Conservation (phyloP, 2,113 vertebrate species). For the Alexandromys fortis region DNA sequence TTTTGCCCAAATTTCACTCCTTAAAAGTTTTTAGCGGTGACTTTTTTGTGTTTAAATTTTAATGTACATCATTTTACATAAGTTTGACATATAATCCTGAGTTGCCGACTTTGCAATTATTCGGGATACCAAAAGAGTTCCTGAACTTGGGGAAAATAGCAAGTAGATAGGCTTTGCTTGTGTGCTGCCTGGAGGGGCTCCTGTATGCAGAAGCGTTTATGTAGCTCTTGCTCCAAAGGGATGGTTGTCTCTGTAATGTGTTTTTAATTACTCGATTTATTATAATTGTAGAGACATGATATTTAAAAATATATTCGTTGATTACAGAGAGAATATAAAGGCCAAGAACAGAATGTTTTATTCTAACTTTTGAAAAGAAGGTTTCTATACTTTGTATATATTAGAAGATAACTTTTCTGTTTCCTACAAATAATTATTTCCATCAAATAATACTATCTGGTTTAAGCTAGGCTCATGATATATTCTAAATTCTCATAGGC, state of each 20-base stretch:
- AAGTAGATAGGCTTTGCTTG: background rate
- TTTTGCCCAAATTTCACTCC: constrained; percentile 19
- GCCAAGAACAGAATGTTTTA: background rate
- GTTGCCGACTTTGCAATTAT: background rate
- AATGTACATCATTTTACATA: constrained; percentile 18
- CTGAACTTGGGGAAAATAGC: background rate
- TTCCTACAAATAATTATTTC: background rate
- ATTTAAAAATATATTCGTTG: background rate
- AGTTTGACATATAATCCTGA: constrained; percentile 37
- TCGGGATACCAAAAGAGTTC: background rate
- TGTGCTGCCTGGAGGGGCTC: background rate
- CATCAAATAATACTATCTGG: background rate
- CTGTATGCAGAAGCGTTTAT: background rate
- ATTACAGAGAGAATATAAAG: background rate
- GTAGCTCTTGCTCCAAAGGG: background rate
- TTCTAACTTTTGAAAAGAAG: background rate
- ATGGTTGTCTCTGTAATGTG: background rate
- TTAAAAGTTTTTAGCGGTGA: background rate
- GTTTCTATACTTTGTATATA: background rate
- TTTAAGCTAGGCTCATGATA: background rate
- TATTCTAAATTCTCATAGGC: background rate
- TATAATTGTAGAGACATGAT: background rate
- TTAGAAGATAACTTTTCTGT: background rate
- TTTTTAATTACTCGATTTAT: background rate
- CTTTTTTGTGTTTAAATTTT: background rate